Conservation (phyloP, 1,140 invertebrate genomes). For the Plectrocnemia conspersa region DNA sequence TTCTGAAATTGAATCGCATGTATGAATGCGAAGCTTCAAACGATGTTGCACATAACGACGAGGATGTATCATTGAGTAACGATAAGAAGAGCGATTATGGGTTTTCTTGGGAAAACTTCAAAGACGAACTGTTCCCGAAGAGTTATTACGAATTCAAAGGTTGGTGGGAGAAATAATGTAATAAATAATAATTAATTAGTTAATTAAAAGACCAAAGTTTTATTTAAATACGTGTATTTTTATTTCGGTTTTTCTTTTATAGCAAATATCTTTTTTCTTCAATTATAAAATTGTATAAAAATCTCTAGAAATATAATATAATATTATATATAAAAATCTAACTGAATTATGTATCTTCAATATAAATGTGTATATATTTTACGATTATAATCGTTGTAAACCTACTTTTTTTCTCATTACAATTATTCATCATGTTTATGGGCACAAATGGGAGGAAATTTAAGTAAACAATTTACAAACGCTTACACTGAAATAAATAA, state of each 20-base stretch:
- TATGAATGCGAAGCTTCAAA: constrained; percentile 45
- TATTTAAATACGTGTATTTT: constrained; percentile 5
- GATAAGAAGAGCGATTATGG: constrained; percentile 6
- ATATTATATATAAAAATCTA: constrained; percentile 33
- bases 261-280: constrained; percentile 19
- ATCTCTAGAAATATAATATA: constrained; percentile 36
- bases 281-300: constrained; percentile 36
- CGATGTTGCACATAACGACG: not conserved
- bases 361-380: not conserved
- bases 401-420: too few relatives aligned
- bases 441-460: too few relatives aligned
- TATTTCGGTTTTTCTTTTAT: constrained; percentile 15
- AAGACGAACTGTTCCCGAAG: constrained; percentile 11
- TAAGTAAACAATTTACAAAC: too few relatives aligned
- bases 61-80: too few relatives aligned
- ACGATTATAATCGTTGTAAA: not conserved
- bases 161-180: constrained; percentile 22
- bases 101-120: not conserved
- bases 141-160: constrained; percentile 20
- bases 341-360: constrained; percentile 17
- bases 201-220: not conserved
- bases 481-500: too few relatives aligned
- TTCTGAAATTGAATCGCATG: constrained; percentile 62
- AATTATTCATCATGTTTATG: too few relatives aligned
- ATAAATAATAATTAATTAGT: not conserved